Base-by-base conservation (phyloP, 2,888 invertebrate species). In the Orthosia gothica region DNA sequence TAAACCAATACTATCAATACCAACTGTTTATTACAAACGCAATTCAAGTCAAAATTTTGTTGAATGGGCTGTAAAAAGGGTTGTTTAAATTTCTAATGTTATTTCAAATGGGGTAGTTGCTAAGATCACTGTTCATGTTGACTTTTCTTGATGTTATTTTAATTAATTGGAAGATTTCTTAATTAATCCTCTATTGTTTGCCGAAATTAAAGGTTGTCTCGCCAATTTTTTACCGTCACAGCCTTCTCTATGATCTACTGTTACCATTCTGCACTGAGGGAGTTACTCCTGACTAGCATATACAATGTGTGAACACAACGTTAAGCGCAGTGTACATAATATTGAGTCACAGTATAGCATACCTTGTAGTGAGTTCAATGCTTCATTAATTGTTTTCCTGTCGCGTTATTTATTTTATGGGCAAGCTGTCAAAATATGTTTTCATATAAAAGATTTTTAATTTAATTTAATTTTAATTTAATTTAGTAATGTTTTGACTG, bases 331-430 rank as follows among this genome's bases (percentile, higher is more conserved):
- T 74, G 45, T 45, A 40, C 55, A 47, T 18, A 7, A 15, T 12
- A 1, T 26, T 58, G 75, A 79, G 59, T 79, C 81, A 68, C 67
- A 20, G 62, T 45, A 52, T 50, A 69, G 58, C 23, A n/a, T 45
- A 40, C 57, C 26, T 45, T 47, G 32, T 40, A 45, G 20, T 18
- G 49, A 73, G 84, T 76, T 83, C 71, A 81, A 67, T 58, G 73
- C 50, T 71, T 70, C 59, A 61, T 70, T 70, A 5, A 74, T 81
- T 76, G 73, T 70, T 72, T 45, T 47, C 58, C 47, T 1, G 16
- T n/a, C 64, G 23, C 23, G 65, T 20, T 55, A 71, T 55, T 45
- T 65, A 5, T 49, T 67, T 61, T 26, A 57, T 23, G 57, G 18
- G 16, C 32, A n/a, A 50, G 20, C 2, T 64, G 23, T 59, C 58